These are phyloP conservation scores for Monodelphis domestica DNA, from an alignment of 2,797 vertebrate species.

Conservation along the genomic window DNA sequence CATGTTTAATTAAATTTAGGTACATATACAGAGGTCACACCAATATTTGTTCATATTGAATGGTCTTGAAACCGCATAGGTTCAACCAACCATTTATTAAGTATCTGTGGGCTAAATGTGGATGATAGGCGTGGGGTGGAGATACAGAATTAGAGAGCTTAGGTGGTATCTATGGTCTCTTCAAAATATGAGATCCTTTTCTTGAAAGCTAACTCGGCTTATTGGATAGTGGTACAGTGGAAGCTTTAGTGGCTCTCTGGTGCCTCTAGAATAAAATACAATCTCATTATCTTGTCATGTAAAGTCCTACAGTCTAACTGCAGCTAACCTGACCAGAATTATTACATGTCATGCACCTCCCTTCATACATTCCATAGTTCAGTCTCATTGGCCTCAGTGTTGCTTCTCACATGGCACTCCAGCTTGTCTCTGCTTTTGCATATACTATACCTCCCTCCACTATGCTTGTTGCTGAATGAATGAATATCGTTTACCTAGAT, in stretches of 20 bases:
- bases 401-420: background rate
- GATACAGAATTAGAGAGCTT: background rate
- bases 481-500: background rate
- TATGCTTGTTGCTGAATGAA: background rate
- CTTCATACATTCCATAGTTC: background rate
- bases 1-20: background rate
- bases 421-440: background rate
- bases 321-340: background rate
- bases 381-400: background rate
- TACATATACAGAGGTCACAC: background rate
- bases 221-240: background rate
- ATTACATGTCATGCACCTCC: background rate
- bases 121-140: background rate
- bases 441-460: background rate
- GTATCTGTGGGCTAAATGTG: background rate
- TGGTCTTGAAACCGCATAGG: background rate
- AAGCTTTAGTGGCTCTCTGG: background rate
- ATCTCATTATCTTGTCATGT: background rate
- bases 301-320: background rate
- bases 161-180: background rate
- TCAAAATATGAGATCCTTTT: background rate
- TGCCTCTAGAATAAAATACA: background rate
- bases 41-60: background rate
- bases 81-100: background rate
- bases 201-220: background rate